These are phyloP conservation scores for Pediacus dermestoides DNA, from an alignment of 2,888 invertebrate genomes.

Conservation along the genomic window DNA sequence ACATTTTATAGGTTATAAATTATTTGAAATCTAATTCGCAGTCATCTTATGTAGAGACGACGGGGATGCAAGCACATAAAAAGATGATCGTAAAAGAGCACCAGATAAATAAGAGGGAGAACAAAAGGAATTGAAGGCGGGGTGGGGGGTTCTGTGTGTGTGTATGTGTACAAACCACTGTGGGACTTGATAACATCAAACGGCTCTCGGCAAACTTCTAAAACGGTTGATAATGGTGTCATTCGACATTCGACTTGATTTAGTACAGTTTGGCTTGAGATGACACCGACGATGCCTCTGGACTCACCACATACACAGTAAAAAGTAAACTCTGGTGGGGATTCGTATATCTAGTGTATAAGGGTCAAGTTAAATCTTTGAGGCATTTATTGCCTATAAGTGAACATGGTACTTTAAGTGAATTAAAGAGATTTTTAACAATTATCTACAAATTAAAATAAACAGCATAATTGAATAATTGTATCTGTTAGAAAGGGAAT, in stretches of 20 bases:
- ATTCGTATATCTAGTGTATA: too few relatives aligned
- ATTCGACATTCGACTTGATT: constrained; percentile 42
- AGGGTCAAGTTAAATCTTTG: too few relatives aligned
- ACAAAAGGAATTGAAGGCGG: constrained; percentile 37
- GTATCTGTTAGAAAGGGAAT: too few relatives aligned
- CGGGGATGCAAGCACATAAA: constrained; percentile 31
- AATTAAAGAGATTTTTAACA: too few relatives aligned
- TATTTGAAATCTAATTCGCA: constrained; percentile 35
- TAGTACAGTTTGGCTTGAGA: constrained; percentile 33
- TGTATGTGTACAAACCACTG: constrained; percentile 41
- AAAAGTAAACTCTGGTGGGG: too few relatives aligned
- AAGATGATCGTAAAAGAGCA: constrained; percentile 34
- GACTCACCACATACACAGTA: too few relatives aligned
- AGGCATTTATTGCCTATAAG: too few relatives aligned
- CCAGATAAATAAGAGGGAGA: constrained; percentile 35
- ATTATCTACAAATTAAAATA: too few relatives aligned
- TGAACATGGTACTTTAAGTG: too few relatives aligned
- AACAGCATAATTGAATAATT: too few relatives aligned
- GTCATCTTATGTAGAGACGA: too few relatives aligned
- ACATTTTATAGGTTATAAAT: constrained; percentile 32
- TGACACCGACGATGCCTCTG: constrained; percentile 19
- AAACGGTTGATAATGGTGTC: constrained; percentile 42
- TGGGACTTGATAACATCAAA: constrained; percentile 40
- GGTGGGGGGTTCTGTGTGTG: too few relatives aligned
- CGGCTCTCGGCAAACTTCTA: constrained; percentile 35